Base-by-base conservation (phyloP, 2,888 invertebrate species). In the Eupithecia abbreviata region DNA sequence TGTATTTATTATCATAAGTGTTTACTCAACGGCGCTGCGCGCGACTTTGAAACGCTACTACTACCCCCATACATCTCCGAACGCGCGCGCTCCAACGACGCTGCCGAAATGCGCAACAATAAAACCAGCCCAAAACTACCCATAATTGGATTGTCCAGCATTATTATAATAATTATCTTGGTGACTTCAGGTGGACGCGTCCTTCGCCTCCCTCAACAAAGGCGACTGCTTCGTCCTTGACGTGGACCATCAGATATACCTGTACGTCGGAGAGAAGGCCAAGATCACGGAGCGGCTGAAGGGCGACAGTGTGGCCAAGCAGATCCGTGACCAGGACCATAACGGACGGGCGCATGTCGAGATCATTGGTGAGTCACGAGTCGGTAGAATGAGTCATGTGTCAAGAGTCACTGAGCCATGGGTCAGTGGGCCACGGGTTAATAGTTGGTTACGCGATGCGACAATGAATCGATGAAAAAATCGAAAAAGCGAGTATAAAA, bases 141-240 rank as follows among this genome's bases (percentile, higher is more conserved):
- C 30, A 30, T 30, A 30, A 30, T 30, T 30, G 30, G 30, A 30
- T 30, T 30, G 30, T 30, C 30, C 30, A 30, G 30, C 30, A 30
- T 30, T 30, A 30, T 30, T 30, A 30, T 30, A 30, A 30, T 30
- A 30, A 43, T 43, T 43, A 6, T 7, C 4, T 7, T 43, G 43
- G 0, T 6, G 5, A 4, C 55, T 41, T 71, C 85, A 96, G 95
- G 97, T 97, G 71, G 96, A 96, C 80, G 95, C 96, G 0, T 94
- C 96, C 55, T 96, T 97, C 18, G 95, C 96, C 0, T 97, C 98
- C 0, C 97, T 99, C 96, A 99, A 99, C 95, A 97, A 97, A 87
- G 98, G 98, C 0, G 98, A 99, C 91, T 98, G 98, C 88, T 99
- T 98, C 92, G 97, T 99, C 82, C 91, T 99, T 87, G 98, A 98